Conservation (phyloP, 2,113 vertebrate species). For the Suncus etruscus region DNA sequence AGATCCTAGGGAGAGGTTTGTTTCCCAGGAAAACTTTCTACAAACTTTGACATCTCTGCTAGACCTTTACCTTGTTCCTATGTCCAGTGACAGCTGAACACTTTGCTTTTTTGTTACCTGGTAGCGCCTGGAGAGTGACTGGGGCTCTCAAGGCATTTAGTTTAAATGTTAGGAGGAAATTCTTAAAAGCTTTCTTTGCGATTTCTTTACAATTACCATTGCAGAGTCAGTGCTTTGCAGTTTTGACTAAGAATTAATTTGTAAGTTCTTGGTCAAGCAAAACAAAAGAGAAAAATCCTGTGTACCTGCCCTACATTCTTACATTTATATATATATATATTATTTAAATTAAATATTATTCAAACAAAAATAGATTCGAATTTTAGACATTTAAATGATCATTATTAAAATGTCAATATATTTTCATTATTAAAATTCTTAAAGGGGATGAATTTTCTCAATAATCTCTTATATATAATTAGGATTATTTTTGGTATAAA, state of each 20-base stretch:
- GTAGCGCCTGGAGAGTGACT: not conserved
- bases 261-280: slow-evolving; percentile 66
- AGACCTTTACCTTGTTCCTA: not conserved
- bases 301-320: slow-evolving; percentile 71
- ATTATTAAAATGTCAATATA: too few relatives aligned
- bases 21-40: not conserved
- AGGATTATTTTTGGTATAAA: slow-evolving; percentile 72
- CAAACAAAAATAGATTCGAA: too few relatives aligned
- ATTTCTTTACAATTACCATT: too few relatives aligned
- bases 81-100: rapidly evolving
- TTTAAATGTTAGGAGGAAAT: not conserved
- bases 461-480: slow-evolving; percentile 82
- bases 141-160: not conserved
- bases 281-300: not conserved
- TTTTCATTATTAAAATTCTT: not conserved
- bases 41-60: slow-evolving; percentile 37
- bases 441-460: slow-evolving; percentile 74
- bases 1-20: not conserved
- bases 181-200: not conserved
- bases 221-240: not conserved
- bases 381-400: too few relatives aligned
- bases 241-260: not conserved
- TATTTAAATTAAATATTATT: too few relatives aligned
- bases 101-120: not conserved
- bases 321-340: not conserved